These are phyloP conservation scores for Phylloscopus trochiloides DNA, from an alignment of 2,113 vertebrate species.

Conservation along the genomic window DNA sequence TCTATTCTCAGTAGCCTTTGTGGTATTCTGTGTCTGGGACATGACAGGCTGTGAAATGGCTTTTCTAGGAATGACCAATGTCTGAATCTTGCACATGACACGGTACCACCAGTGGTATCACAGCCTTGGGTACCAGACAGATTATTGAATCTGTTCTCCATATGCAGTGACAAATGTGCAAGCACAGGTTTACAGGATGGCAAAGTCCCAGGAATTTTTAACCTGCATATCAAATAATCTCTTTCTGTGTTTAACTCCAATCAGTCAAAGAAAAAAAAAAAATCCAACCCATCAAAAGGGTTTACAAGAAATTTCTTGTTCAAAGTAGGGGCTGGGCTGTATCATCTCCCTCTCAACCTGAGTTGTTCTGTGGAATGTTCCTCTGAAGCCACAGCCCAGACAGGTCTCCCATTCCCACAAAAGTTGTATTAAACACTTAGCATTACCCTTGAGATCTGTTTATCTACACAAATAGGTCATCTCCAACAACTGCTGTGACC, in stretches of 20 bases:
- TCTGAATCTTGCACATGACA: background rate
- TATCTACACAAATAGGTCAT: background rate
- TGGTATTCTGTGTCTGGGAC: background rate
- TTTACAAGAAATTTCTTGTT: background rate
- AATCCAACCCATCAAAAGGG: background rate
- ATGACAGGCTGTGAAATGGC: background rate
- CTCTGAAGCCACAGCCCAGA: background rate
- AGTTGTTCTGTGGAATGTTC: background rate
- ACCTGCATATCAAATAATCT: background rate
- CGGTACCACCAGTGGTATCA: background rate
- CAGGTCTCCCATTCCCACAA: background rate
- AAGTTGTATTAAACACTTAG: background rate
- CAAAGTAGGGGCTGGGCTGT: background rate
- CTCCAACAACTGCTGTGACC: background rate
- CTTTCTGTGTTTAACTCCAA: background rate
- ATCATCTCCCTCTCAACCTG: background rate
- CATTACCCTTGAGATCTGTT: background rate
- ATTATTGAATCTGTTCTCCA: background rate
- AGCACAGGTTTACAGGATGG: background rate
- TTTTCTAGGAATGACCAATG: background rate
- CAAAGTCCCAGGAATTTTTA: background rate
- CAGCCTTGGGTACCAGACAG: accelerated
- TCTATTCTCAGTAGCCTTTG: background rate
- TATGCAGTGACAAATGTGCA: background rate
- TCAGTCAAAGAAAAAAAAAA: background rate